Conservation (phyloP, 2,888 invertebrate genomes). For the Plebejus anna region DNA sequence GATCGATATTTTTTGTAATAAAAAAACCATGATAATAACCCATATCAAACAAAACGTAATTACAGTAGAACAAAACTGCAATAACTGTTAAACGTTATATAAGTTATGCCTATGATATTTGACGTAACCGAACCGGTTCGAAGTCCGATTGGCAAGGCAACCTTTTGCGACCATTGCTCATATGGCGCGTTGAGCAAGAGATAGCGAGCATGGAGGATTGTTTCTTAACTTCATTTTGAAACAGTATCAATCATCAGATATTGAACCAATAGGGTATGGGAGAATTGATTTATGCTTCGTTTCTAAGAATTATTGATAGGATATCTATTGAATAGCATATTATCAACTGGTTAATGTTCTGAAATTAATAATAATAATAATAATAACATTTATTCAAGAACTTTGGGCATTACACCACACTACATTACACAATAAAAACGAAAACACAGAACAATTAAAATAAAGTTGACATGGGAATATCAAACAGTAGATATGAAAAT, state of each 20-base stretch:
- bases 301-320: neutral
- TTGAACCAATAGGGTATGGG: neutral
- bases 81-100: conserved; percentile 14
- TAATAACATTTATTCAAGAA: too few species aligned
- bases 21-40: too few species aligned
- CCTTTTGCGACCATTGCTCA: conserved; percentile 50
- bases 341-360: too few species aligned
- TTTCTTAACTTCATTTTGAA: conserved; percentile 6
- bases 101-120: conserved; percentile 43
- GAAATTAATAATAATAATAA: too few species aligned
- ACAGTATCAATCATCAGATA: neutral
- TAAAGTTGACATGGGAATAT: too few species aligned
- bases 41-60: neutral
- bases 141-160: conserved; percentile 62
- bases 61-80: neutral
- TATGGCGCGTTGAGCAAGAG: conserved; percentile 36
- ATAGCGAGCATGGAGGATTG: neutral
- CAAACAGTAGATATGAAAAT: too few species aligned
- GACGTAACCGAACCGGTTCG: conserved; percentile 69
- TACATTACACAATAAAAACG: too few species aligned
- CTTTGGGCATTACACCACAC: too few species aligned
- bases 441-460: too few species aligned
- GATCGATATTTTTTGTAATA: too few species aligned
- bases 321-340: neutral
- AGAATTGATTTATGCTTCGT: neutral